Evolutionary conservation across 2,797 vertebrate species (phyloP), one percentile per base, ranked within the genome.

Genomic region (Acanthopagrus latus): DNA sequence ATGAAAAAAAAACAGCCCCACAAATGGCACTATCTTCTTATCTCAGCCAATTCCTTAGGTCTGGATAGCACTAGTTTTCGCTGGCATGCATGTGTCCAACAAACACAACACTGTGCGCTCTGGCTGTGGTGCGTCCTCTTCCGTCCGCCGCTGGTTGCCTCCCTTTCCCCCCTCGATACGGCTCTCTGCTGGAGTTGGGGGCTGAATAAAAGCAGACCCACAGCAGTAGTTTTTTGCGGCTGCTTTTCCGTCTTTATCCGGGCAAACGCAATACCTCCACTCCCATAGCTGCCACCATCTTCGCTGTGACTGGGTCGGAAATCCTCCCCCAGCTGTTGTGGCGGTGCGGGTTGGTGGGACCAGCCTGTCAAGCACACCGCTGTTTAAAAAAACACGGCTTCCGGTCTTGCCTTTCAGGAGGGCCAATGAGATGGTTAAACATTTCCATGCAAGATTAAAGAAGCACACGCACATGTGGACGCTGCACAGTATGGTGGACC

Each of bases 261-360:
- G 76, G 83, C 58, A 69, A 81, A 14, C 58, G 86, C 52, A 64
- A 64, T 47, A 33, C 41, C 78, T 79, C 75, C 76, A 48, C 76
- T 66, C 79, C 63, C n/a, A 58, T n/a, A 41, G 74, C 74, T 74
- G 86, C 91, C 91, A 92, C 92, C 91, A 93, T 94, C 86, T 94
- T 90, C 90, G 71, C 84, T 73, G 79, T n/a, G 84, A 74, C 77
- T 74, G 83, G 82, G 80, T 94, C 86, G 89, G 91, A 93, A 91
- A 94, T 91, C 88, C 86, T 93, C 84, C 81, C 84, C 91, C 92
- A 90, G 94, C 93, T 92, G 92, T 91, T 92, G 90, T 89, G 86
- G 85, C 64, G 85, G 84, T 52, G 69, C 51, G 76, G 78, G 86
- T 71, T 76, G 85, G 67, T 64, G 83, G 76, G 84, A 70, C 64